Evolutionary conservation across 2,797 vertebrate species (phyloP).

Genomic region (Hyperoplus immaculatus): DNA sequence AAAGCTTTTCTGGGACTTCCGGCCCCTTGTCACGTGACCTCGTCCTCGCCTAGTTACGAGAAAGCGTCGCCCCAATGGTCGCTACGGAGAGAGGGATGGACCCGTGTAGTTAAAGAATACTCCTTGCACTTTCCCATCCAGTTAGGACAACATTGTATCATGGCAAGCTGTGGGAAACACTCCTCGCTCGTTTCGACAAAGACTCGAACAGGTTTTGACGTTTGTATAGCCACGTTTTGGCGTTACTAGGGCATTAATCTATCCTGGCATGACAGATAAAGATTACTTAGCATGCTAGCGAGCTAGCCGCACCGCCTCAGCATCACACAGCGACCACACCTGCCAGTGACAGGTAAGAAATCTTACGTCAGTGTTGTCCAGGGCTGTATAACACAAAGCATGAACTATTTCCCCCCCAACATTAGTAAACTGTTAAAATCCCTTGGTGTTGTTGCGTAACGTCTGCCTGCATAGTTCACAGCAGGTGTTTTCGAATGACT

Average conservation of each 20-base stretch:
- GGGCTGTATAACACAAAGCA: neutral
- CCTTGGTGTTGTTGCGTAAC: conserved; percentile 37
- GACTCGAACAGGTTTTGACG: conserved; percentile 15
- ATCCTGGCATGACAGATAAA: conserved; percentile 62
- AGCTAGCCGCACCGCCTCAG: conserved; percentile 54
- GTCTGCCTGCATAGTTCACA: conserved; percentile 30
- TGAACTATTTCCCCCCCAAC: neutral
- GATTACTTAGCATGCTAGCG: conserved; percentile 80
- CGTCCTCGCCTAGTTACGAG: conserved; percentile 73
- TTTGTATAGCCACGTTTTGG: conserved; percentile 2
- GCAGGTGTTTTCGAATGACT: conserved; percentile 70
- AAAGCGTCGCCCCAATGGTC: conserved; percentile 78
- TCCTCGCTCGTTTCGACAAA: conserved; percentile 2
- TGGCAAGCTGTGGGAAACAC: conserved; percentile 38
- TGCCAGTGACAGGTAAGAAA: conserved; percentile 70
- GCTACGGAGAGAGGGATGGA: conserved; percentile 65
- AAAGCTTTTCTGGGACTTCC: conserved; percentile 19
- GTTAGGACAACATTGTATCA: conserved; percentile 6
- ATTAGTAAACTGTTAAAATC: conserved; percentile 2
- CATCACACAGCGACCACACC: conserved; percentile 63
- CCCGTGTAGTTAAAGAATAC: conserved; percentile 15
- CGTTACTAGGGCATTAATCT: conserved; percentile 32
- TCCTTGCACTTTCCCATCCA: conserved; percentile 30
- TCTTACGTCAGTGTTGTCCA: neutral
- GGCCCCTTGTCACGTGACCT: conserved; percentile 68